A percentile compares a stretch with the other conserved stretches of the same genome.
These are phyloP conservation scores for Rhipidura dahli DNA, from an alignment of 2,113 vertebrate genomes.

Conservation along the genomic window DNA sequence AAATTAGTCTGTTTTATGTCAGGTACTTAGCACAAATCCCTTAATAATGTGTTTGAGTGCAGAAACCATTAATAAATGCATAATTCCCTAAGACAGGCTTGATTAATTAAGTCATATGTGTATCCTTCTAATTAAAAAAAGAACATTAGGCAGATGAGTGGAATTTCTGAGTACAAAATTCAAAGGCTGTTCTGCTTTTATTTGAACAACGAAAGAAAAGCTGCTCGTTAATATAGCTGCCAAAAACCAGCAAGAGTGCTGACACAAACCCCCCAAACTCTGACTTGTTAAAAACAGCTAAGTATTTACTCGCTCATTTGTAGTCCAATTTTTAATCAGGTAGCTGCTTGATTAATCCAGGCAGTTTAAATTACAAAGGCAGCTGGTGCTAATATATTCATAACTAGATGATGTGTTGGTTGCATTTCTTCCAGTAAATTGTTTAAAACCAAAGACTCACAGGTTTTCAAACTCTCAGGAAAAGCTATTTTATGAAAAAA, in stretches of 20 bases:
- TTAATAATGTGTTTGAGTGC: slow-evolving; percentile 79
- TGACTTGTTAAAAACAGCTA: slow-evolving; percentile 77
- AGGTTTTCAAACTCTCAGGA: slow-evolving; percentile 2
- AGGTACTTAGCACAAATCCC: slow-evolving; percentile 80
- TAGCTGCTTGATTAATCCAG: slow-evolving; percentile 73
- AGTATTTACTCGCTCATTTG: slow-evolving; percentile 74
- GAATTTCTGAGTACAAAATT: slow-evolving; percentile 71
- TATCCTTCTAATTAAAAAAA: slow-evolving; percentile 81
- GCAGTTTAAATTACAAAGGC: slow-evolving; percentile 70
- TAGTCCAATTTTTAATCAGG: slow-evolving; percentile 75
- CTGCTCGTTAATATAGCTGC: slow-evolving; percentile 65
- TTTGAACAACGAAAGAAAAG: slow-evolving; percentile 70
- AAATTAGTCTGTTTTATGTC: slow-evolving; percentile 78
- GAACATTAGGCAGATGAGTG: slow-evolving; percentile 80
- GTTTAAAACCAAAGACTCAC: slow-evolving; percentile 54
- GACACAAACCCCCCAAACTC: slow-evolving; percentile 63
- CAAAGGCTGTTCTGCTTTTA: slow-evolving; percentile 72
- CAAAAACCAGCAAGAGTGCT: slow-evolving; percentile 62
- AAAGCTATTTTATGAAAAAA: background rate
- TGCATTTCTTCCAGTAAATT: slow-evolving; percentile 68
- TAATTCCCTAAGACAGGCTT: slow-evolving; percentile 79
- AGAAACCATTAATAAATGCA: slow-evolving; percentile 80
- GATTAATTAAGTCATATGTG: slow-evolving; percentile 85
- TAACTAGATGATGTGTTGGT: slow-evolving; percentile 60
- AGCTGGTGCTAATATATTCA: slow-evolving; percentile 65